Percentiles rank a stretch among this genome's conserved stretches.
These are phyloP conservation scores for Oreortyx pictus DNA, from an alignment of 2,797 vertebrate genomes.

Conservation along the genomic window DNA sequence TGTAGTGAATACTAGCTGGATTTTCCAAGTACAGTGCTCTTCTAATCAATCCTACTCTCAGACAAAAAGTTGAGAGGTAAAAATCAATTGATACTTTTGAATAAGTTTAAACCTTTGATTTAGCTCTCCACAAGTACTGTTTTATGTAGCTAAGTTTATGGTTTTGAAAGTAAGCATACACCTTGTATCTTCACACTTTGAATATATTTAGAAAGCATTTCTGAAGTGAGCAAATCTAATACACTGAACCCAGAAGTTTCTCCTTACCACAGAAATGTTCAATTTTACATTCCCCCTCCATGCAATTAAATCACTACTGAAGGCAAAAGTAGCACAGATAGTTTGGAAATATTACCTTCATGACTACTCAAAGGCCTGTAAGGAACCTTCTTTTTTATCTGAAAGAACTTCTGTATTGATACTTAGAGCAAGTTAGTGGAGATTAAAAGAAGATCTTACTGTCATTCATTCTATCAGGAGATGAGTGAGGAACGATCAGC, in stretches of 20 bases:
- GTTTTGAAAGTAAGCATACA: not conserved
- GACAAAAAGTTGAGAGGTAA: not conserved
- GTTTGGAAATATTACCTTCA: constrained; percentile 14
- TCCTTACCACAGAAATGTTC: not conserved
- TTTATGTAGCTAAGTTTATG: not conserved
- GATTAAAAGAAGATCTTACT: not conserved
- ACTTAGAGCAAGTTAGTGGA: not conserved
- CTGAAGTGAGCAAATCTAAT: not conserved
- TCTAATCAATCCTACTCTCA: not conserved
- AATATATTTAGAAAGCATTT: not conserved
- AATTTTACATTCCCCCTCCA: not conserved
- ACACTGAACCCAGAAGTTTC: not conserved
- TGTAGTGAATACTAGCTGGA: not conserved
- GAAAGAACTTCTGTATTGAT: not conserved
- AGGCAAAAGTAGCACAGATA: not conserved
- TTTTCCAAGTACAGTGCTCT: not conserved
- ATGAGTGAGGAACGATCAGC: not conserved
- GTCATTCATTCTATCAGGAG: not conserved
- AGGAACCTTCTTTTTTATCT: not conserved
- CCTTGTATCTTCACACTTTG: not conserved
- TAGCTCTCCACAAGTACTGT: not conserved
- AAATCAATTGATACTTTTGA: not conserved
- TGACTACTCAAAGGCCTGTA: not conserved
- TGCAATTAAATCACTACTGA: constrained; percentile 26
- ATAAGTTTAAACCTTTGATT: not conserved